Evolutionary conservation across 2,888 invertebrate genomes (phyloP).

Genomic region (Orchesellides sinensis): DNA sequence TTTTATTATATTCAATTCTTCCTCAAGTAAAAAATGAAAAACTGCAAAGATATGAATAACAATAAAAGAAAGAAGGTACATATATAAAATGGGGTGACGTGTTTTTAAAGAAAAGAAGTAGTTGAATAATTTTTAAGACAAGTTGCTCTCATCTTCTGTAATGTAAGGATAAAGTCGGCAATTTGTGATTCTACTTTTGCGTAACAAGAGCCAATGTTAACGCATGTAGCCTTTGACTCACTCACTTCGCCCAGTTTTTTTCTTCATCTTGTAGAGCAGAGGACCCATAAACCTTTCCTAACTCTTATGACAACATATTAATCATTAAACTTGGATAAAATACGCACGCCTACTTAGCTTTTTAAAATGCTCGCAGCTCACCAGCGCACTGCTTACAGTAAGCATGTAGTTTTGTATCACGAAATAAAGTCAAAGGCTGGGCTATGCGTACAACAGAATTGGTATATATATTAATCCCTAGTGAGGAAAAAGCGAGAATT

Average conservation of each 20-base stretch:
- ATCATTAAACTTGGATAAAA: slow-evolving; percentile 43
- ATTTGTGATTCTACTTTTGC: slow-evolving; percentile 39
- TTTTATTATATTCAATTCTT: neutral
- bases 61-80: slow-evolving; percentile 2
- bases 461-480: no score
- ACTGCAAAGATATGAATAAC: neutral
- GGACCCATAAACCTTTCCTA: slow-evolving; percentile 49
- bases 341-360: slow-evolving; percentile 29
- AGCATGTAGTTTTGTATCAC: no score
- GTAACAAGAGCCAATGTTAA: slow-evolving; percentile 20
- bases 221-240: slow-evolving; percentile 2
- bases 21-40: neutral
- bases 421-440: no score
- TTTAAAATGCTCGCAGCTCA: slow-evolving; percentile 3
- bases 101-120: neutral
- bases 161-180: slow-evolving; percentile 9
- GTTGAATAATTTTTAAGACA: slow-evolving; percentile 16
- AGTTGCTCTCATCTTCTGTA: slow-evolving; percentile 5
- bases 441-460: no score
- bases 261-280: slow-evolving; percentile 10
- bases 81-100: neutral
- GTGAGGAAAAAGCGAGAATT: no score
- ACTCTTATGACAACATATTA: slow-evolving; percentile 58
- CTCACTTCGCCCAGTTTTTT: slow-evolving; percentile 35
- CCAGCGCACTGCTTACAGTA: neutral